Evolutionary conservation across 1,140 invertebrate genomes (phyloP), one percentile per base, ranked within the genome.

Genomic region (Anagrus nilaparvatae): DNA sequence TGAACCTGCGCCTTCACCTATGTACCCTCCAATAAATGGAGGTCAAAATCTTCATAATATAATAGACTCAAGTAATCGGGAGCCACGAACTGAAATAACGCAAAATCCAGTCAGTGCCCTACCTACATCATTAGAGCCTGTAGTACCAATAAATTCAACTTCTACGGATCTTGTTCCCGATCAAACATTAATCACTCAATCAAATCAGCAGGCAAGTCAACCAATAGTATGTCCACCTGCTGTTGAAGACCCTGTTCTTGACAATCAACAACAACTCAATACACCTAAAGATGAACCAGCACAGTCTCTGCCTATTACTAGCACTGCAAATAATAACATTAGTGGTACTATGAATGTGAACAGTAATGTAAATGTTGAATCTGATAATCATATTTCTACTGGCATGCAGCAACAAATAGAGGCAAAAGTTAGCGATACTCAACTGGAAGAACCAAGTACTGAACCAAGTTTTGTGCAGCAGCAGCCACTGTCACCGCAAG

Each of bases 271-370:
- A n/a, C 52, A 51, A 32, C 49, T 46, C 16, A 60, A 51, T 49
- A 44, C 56, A n/a, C 29, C 56, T 2, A 44, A 57, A 16, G 62
- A 66, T 0, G 65, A 68, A 36, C 54, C 63, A n/a, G 60, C 67
- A 14, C 65, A 67, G 39, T 58, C 60, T 9, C 43, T 67, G 35
- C 64, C 65, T 30, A 55, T 58, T 14, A 60, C 65, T 9, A 67
- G 64, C 49, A 66, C 65, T 21, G 65, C 60, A 37, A 64, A 58
- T 23, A 64, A 52, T 36, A 37, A 61, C 8, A 63, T 67, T 6
- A 60, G 61, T 34, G n/a, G n/a, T n/a, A n/a, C n/a, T n/a, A n/a
- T n/a, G n/a, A n/a, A n/a, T n/a, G n/a, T n/a, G n/a, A n/a, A n/a
- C n/a, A 42, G 46, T 25, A 53, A 28, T 17, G 37, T n/a, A n/a